Conservation (phyloP, 92 coral and sea anemone genomes). For the Porites divaricata region DNA sequence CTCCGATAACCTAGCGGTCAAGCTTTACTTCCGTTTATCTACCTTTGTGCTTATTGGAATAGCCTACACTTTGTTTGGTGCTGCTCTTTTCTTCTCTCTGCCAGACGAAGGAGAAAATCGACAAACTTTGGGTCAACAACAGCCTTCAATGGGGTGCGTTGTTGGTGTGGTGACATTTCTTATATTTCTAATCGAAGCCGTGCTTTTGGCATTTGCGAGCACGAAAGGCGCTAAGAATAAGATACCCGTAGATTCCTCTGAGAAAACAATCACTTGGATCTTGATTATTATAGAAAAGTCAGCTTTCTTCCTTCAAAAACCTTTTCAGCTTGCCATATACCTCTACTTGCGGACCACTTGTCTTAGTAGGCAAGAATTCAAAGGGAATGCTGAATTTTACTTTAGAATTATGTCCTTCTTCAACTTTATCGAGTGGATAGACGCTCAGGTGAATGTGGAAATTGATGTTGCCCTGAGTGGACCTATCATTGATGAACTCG, state of each 20-base stretch:
- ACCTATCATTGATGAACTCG: constrained; percentile 16
- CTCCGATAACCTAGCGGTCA: constrained; percentile 27
- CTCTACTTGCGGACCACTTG: constrained; percentile 21
- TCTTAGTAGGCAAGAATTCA: neutral
- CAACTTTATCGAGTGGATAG: constrained; percentile 80
- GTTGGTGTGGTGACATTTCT: constrained; percentile 38
- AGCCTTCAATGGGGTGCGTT: constrained; percentile 60
- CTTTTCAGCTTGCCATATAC: constrained; percentile 39
- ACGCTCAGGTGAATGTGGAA: constrained; percentile 56
- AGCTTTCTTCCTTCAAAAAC: constrained; percentile 37
- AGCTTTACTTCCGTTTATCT: constrained; percentile 31
- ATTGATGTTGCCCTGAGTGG: constrained; percentile 45
- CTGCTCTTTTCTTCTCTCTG: constrained; percentile 23
- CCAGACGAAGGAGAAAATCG: constrained; percentile 3
- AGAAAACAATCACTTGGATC: neutral
- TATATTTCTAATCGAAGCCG: constrained; percentile 39
- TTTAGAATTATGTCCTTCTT: constrained; percentile 57
- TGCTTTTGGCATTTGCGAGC: constrained; percentile 1
- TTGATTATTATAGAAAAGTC: constrained; percentile 13
- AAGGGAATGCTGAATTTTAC: constrained; percentile 43
- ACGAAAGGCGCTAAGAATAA: neutral
- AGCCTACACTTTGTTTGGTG: constrained; percentile 43
- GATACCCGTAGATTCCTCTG: neutral
- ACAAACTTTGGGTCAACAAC: constrained; percentile 27
- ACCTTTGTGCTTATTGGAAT: constrained; percentile 30